These are phyloP conservation scores for Hippotragus niger DNA, from an alignment of 2,113 vertebrate species.

Conservation along the genomic window DNA sequence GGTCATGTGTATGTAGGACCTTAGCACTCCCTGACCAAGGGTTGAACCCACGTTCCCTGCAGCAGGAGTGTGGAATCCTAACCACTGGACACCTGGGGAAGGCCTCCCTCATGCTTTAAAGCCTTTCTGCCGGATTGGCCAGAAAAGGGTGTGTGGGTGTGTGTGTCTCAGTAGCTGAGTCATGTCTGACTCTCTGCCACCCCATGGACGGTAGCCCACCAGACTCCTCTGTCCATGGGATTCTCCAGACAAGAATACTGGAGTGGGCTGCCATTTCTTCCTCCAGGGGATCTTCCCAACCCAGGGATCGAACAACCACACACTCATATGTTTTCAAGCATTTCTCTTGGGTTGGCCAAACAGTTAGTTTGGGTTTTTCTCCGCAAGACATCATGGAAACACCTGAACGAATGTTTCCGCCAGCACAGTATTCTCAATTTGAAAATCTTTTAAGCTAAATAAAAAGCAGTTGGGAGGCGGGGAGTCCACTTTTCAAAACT, in stretches of 20 bases:
- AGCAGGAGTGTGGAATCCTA: background rate
- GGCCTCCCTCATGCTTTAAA: background rate
- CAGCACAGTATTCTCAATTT: too few species aligned
- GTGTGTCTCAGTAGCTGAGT: background rate
- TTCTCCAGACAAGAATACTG: background rate
- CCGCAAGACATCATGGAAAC: rapidly evolving
- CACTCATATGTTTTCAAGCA: background rate
- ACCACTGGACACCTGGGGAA: rapidly evolving
- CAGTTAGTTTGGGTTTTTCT: background rate
- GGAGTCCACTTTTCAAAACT: background rate
- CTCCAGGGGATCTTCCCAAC: background rate
- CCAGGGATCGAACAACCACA: background rate
- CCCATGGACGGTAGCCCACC: background rate
- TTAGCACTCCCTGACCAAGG: background rate
- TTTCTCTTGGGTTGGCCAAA: background rate
- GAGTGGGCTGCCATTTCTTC: background rate
- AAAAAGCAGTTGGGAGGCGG: background rate
- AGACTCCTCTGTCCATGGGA: background rate
- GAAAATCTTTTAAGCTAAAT: background rate
- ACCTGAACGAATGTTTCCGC: background rate
- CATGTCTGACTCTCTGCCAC: background rate
- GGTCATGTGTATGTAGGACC: background rate
- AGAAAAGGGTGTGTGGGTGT: background rate
- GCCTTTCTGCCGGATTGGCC: background rate
- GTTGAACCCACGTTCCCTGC: background rate